These are phyloP conservation scores for Isurus oxyrinchus DNA, from an alignment of 2,113 vertebrate genomes.

Conservation along the genomic window DNA sequence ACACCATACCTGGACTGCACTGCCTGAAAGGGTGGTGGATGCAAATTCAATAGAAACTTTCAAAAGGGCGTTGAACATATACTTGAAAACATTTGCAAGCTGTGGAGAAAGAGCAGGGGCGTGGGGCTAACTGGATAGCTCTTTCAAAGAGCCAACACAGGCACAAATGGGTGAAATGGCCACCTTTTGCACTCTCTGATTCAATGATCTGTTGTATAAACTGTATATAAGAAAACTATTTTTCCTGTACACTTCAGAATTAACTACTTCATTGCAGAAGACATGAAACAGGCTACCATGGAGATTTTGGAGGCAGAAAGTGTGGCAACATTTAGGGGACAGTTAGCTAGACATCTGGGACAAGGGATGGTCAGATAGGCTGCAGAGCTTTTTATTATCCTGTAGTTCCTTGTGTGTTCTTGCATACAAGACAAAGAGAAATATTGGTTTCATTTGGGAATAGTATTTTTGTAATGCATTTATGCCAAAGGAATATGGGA, in stretches of 20 bases:
- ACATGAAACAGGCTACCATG: background rate
- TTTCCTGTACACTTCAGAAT: background rate
- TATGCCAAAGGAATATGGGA: background rate
- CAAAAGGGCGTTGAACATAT: background rate
- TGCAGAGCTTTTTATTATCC: background rate
- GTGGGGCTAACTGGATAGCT: background rate
- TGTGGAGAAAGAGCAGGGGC: background rate
- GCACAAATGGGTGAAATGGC: background rate
- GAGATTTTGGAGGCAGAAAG: background rate
- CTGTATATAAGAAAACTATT: background rate
- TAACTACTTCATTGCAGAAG: background rate
- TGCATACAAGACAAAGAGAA: background rate
- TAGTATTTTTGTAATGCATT: background rate
- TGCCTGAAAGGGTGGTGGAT: background rate
- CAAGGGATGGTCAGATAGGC: background rate
- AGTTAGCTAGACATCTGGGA: background rate
- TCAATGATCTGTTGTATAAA: background rate
- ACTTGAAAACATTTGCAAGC: background rate
- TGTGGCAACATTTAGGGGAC: background rate
- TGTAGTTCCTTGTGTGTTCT: background rate
- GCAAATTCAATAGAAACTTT: background rate
- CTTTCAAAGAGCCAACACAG: background rate
- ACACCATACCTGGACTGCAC: background rate
- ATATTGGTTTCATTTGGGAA: background rate
- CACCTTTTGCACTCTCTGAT: background rate